phyloP scores from a whole-genome alignment of 2,888 invertebrate species.

The Hyles lineata region DNA sequence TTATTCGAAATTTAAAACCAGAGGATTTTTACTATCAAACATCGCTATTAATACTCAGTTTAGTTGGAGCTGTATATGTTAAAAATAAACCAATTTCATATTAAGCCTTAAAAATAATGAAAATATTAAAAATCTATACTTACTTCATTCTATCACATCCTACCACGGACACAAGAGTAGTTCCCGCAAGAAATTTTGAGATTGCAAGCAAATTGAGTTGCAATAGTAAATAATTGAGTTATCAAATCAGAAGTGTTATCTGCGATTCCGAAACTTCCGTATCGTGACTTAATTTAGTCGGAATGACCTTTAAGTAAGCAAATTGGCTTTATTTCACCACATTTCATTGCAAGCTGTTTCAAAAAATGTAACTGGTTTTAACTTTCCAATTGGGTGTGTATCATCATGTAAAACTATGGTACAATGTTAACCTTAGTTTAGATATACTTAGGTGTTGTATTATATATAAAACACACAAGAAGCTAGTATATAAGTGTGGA shows the following conservation, averaged over 20 bases:
- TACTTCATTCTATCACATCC: neutral
- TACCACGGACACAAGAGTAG: neutral
- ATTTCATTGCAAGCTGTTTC: constrained; percentile 15
- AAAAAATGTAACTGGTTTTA: neutral
- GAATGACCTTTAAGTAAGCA: constrained; percentile 30
- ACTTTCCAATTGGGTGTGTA: neutral
- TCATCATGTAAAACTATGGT: neutral
- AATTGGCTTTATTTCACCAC: constrained; percentile 34
- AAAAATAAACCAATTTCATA: too few relatives aligned
- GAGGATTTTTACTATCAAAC: too few relatives aligned
- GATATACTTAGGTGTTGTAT: too few relatives aligned
- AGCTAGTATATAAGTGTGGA: too few relatives aligned
- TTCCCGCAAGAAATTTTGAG: constrained; percentile 12
- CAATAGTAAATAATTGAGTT: constrained; percentile 59
- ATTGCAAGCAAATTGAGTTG: constrained; percentile 46
- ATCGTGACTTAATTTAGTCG: constrained; percentile 48
- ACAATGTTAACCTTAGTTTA: too few relatives aligned
- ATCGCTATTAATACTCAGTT: too few relatives aligned
- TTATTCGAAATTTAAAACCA: too few relatives aligned
- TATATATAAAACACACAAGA: too few relatives aligned
- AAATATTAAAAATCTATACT: neutral
- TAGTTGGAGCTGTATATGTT: too few relatives aligned
- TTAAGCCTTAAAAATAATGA: too few relatives aligned
- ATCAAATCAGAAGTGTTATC: constrained; percentile 55
- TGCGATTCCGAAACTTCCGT: constrained; percentile 49